phyloP scores from a whole-genome alignment of 2,113 vertebrate genomes.

The Acrocephalus arundinaceus region DNA sequence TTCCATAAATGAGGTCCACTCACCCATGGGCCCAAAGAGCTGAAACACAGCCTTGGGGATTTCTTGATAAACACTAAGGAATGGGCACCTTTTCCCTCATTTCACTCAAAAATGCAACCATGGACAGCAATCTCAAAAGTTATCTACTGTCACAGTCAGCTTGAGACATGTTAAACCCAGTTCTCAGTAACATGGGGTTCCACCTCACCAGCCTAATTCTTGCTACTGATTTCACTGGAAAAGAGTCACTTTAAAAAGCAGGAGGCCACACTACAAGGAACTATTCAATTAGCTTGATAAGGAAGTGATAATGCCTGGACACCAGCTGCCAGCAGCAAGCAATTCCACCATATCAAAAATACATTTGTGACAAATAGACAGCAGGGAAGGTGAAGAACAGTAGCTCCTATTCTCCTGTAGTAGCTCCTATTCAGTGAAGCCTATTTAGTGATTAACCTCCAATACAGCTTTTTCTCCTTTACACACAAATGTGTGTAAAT shows the following conservation, averaged over 20 bases:
- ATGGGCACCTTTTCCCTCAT: background rate
- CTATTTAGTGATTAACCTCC: background rate
- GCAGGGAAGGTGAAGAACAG: background rate
- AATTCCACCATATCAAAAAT: background rate
- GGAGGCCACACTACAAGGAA: background rate
- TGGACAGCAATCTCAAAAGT: background rate
- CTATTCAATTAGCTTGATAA: background rate
- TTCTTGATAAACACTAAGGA: background rate
- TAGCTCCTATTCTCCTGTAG: background rate
- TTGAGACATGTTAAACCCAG: background rate
- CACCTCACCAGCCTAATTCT: background rate
- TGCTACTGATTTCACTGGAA: background rate
- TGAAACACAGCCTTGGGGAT: background rate
- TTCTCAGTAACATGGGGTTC: background rate
- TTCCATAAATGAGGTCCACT: background rate
- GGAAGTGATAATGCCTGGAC: background rate
- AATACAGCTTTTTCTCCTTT: background rate
- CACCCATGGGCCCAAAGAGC: background rate
- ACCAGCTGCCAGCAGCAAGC: background rate
- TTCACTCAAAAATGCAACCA: background rate
- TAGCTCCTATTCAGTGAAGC: background rate
- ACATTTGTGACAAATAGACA: background rate
- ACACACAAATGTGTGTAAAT: fast-evolving
- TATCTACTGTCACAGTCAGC: background rate
- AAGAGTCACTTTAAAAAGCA: background rate